Evolutionary conservation across 1,140 invertebrate genomes (phyloP), one percentile per base, ranked within the genome.

Genomic region (Eumeta japonica): DNA sequence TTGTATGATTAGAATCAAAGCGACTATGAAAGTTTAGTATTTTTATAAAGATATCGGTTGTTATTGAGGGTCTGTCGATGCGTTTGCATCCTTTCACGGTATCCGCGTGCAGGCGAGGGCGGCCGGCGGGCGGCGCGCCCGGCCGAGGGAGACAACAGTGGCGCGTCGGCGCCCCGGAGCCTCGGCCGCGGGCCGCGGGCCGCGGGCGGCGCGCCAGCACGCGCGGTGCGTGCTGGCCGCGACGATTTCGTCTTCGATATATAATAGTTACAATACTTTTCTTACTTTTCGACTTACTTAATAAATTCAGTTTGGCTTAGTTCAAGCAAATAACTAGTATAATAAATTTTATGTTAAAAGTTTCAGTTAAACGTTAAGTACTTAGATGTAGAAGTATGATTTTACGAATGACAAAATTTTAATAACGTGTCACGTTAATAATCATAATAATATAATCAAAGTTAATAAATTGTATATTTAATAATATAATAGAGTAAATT

Each of bases 391-490:
- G 63, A 70, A 72, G 63, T 71, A 72, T 68, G 70, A 7, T 7
- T 24, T 72, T 74, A 74, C 70, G 54, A 74, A 72, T 74, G 70
- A 72, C 70, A 68, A 70, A 68, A 66, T 71, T 67, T 68, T 72
- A 67, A 72, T 70, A 68, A 70, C 65, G 63, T 66, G 65, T 71
- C 66, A 71, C 70, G 67, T 68, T 62, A 66, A 71, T 74, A 65
- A 66, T 68, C 65, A 73, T 74, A 74, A 76, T 75, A 66, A 75
- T 75, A 68, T 70, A 71, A 75, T 75, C 62, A 77, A 75, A 75
- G 62, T 66, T 75, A 75, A 75, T 75, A 75, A 75, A 74, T 72
- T 73, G 68, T 75, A 76, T 73, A 63, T 68, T 68, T 73, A 70
- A 72, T 73, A 66, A 73, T 73, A 70, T 74, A 75, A 73, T 77